These are phyloP conservation scores for Petrophora chlorosata DNA, from an alignment of 2,888 invertebrate genomes.

Conservation along the genomic window DNA sequence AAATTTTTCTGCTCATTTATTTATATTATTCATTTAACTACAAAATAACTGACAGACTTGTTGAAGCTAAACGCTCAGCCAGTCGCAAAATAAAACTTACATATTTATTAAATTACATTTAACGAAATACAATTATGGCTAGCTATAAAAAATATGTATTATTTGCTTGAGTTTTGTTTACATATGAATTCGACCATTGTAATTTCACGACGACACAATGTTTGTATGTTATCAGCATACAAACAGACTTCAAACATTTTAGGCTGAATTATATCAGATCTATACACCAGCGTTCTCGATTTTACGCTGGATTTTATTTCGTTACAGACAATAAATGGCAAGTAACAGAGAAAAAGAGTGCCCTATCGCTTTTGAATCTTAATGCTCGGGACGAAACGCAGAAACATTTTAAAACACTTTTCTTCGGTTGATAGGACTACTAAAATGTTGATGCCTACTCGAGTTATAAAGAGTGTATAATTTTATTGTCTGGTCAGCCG, in stretches of 20 bases:
- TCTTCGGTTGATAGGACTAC: slow-evolving; percentile 12
- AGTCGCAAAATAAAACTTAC: not conserved
- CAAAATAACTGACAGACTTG: slow-evolving; percentile 18
- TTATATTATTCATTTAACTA: slow-evolving; percentile 7
- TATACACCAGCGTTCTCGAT: no score
- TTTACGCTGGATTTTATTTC: not conserved
- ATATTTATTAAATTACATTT: no score
- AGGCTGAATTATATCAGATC: no score
- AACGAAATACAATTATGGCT: no score
- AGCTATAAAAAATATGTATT: no score
- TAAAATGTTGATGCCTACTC: slow-evolving; percentile 12
- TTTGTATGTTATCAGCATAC: no score
- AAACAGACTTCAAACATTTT: no score
- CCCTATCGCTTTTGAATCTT: slow-evolving; percentile 12
- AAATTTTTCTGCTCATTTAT: no score
- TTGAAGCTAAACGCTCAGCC: slow-evolving; percentile 5
- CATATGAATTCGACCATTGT: no score
- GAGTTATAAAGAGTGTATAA: slow-evolving; percentile 29
- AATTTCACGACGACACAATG: no score
- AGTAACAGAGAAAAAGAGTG: slow-evolving; percentile 3
- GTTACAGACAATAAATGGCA: not conserved
- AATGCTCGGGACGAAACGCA: not conserved
- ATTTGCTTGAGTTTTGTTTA: no score
- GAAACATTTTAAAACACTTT: slow-evolving; percentile 12
- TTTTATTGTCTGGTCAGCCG: slow-evolving; percentile 67